Base-by-base conservation (phyloP, 2,888 invertebrate species). In the Schrankia costaestrigalis region DNA sequence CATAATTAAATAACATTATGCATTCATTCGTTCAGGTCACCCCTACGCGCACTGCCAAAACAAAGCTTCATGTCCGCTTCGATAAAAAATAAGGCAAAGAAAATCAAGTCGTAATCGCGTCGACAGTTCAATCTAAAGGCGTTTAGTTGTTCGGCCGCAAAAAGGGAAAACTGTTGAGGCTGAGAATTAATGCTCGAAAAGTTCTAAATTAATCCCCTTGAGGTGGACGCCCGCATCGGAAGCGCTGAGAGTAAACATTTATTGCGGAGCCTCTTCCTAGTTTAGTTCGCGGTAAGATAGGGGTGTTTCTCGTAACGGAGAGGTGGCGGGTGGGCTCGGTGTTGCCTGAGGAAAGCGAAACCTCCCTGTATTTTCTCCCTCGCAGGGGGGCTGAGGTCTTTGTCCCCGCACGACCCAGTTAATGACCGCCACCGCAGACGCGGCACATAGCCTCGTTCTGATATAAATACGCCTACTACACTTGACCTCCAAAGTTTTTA, bases 401-500 rank as follows among this genome's bases (percentile, higher is more conserved):
- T 81, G 85, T 78, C 76, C 85, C 83, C 77, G 66, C 70, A 69
- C 85, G 85, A 87, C 86, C 86, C 79, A 87, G 85, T 85, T 87
- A 86, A 86, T 86, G 86, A 85, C 85, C 85, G 81, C 80, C 84
- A 56, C 78, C 77, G 76, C 71, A 80, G 81, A 77, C 79, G 74
- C 77, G 73, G 76, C 77, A 65, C 69, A 76, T 78, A 82, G 81
- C 79, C 85, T 80, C 81, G 83, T 73, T 74, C 63, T 75, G 82
- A 83, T 84, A 87, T 86, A 87, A 85, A 86, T 85, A 84, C 84
- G 81, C 85, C 84, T 82, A 84, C 85, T 86, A 86, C 86, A 86
- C 86, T 87, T 87, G 86, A 87, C 86, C 86, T 86, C 85, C 76
- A 86, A 86, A 85, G 80, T 85, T 87, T 86, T 86, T 86, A 85